A percentile compares a stretch with the other conserved stretches of the same genome.
These are phyloP conservation scores for Crotalus helleri DNA, from an alignment of 2,113 vertebrate genomes.

Conservation along the genomic window DNA sequence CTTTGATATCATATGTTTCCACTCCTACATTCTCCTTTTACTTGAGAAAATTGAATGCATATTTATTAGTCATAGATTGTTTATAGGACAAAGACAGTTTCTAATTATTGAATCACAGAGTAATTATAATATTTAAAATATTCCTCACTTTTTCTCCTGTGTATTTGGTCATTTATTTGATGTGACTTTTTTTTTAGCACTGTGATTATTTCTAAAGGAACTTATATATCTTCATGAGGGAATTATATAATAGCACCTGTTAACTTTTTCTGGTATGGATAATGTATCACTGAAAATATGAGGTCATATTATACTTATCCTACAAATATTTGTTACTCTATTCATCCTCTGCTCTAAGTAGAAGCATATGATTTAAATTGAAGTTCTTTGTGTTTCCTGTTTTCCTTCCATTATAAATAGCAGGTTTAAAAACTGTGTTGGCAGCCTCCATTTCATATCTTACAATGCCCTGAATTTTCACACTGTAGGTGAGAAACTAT, in stretches of 20 bases:
- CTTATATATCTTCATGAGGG: constrained; percentile 58
- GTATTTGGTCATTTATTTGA: constrained; percentile 57
- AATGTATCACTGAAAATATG: constrained; percentile 12
- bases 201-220: constrained; percentile 66
- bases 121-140: constrained; percentile 61
- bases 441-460: background rate
- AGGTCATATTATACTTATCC: background rate
- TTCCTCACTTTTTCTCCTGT: constrained; percentile 57
- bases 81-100: constrained; percentile 57
- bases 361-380: background rate
- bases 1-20: background rate
- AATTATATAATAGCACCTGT: constrained; percentile 52
- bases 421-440: background rate
- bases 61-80: constrained; percentile 22
- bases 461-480: background rate
- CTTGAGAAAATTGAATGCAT: constrained; percentile 18
- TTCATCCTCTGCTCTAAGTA: background rate
- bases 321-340: background rate
- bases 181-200: constrained; percentile 61
- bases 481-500: background rate
- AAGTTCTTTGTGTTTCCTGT: background rate
- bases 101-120: constrained; percentile 49
- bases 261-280: constrained; percentile 52
- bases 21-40: background rate
- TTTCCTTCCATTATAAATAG: background rate